phyloP scores from a whole-genome alignment of 2,113 vertebrate genomes.

The Heterocephalus glaber region DNA sequence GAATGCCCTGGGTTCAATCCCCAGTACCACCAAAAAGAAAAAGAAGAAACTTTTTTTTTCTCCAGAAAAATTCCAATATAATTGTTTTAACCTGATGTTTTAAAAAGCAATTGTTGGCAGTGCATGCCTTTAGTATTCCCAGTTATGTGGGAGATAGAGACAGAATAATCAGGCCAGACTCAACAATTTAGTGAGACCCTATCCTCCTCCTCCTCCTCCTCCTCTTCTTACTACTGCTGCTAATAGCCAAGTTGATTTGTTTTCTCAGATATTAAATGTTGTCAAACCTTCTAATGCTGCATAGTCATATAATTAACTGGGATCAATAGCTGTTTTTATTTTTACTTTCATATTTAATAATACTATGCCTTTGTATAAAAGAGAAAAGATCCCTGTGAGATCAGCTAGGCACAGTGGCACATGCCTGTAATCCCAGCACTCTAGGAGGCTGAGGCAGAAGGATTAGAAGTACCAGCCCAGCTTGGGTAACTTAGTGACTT shows the following conservation, averaged over 20 bases:
- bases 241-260: background rate
- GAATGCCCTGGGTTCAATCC: background rate
- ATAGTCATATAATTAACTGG: background rate
- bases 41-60: background rate
- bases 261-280: constrained; percentile 10
- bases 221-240: too few relatives aligned
- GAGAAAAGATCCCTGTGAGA: background rate
- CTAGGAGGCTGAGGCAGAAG: background rate
- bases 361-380: background rate
- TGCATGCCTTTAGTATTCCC: background rate
- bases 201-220: too few relatives aligned
- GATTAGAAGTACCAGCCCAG: background rate
- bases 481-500: background rate
- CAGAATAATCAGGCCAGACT: background rate
- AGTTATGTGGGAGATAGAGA: background rate
- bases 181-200: background rate
- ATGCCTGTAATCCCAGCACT: background rate
- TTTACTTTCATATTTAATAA: constrained; percentile 28
- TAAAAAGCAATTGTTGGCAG: background rate
- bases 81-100: background rate
- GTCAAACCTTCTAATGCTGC: background rate
- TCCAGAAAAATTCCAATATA: background rate
- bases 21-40: background rate
- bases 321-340: background rate
- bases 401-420: background rate